A percentile compares a stretch with the other conserved stretches of the same genome.
Conservation (phyloP, 1,140 invertebrate species). For the Xylocopa sonorina region DNA sequence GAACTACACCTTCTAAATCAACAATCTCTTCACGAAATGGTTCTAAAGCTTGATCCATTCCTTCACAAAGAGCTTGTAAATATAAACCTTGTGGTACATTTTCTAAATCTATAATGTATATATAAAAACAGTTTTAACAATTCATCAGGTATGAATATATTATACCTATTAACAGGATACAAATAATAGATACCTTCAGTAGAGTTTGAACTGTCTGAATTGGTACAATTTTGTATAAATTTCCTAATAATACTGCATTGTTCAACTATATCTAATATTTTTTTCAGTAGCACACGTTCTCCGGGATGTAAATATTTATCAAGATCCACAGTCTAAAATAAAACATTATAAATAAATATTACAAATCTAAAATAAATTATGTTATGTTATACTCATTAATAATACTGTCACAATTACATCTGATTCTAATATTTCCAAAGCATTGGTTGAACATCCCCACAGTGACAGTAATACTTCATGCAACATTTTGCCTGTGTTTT, state of each 20-base stretch:
- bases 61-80: constrained; percentile 84
- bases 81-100: constrained; percentile 80
- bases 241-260: constrained; percentile 73
- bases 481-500: constrained; percentile 70
- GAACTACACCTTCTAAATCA: constrained; percentile 82
- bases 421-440: constrained; percentile 73
- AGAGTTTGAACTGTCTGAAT: not conserved
- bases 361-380: constrained; percentile 6
- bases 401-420: constrained; percentile 74
- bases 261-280: constrained; percentile 74
- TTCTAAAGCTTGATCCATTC: constrained; percentile 83
- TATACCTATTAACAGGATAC: too few species aligned
- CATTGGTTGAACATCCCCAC: constrained; percentile 78
- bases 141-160: not conserved
- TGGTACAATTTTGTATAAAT: constrained; percentile 70
- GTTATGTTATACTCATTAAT: constrained; percentile 22
- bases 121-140: constrained; percentile 9
- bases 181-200: constrained; percentile 39
- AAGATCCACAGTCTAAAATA: constrained; percentile 70
- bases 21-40: constrained; percentile 83
- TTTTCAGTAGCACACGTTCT: constrained; percentile 73
- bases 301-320: constrained; percentile 79
- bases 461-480: constrained; percentile 78
- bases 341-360: constrained; percentile 24
- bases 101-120: constrained; percentile 51